These are phyloP conservation scores for Epizoanthus rinbou DNA, from an alignment of 92 coral and sea anemone genomes.

Conservation along the genomic window DNA sequence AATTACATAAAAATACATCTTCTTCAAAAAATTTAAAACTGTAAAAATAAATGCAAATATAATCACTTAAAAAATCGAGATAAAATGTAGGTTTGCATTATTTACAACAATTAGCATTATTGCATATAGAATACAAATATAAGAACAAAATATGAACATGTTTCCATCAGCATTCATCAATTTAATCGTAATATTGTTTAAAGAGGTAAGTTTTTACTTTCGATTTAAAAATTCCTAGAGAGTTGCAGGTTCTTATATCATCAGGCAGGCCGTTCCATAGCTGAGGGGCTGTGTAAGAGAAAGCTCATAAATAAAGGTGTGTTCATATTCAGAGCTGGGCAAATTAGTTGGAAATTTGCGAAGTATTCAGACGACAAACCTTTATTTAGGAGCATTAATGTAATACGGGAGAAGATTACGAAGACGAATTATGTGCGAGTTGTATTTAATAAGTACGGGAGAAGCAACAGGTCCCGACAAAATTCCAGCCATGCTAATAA, in stretches of 20 bases:
- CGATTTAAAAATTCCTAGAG: not conserved
- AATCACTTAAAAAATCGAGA: constrained; percentile 6
- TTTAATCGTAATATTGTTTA: constrained; percentile 15
- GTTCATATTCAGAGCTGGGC: no score
- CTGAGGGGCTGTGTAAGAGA: no score
- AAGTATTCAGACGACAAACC: no score
- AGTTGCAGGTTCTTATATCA: constrained; percentile 5
- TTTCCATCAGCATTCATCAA: constrained; percentile 15
- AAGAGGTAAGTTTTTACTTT: not conserved
- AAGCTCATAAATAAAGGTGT: no score
- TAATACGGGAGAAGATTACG: no score
- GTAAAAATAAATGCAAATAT: constrained; percentile 9
- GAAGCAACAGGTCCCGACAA: constrained; percentile 3
- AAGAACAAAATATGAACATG: constrained; percentile 14
- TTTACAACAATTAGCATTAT: constrained; percentile 9
- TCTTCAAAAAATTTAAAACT: constrained; percentile 1
- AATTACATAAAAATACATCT: constrained; percentile 6
- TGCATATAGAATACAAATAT: constrained; percentile 4
- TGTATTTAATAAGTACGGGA: no score
- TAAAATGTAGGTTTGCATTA: constrained; percentile 1
- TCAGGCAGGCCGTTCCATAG: constrained; percentile 9
- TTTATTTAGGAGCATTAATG: no score
- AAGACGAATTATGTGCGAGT: no score
- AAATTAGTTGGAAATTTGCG: no score
- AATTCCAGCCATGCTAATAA: not conserved